Conservation (phyloP, 1,140 invertebrate species). For the Metopolophium dirhodum region DNA sequence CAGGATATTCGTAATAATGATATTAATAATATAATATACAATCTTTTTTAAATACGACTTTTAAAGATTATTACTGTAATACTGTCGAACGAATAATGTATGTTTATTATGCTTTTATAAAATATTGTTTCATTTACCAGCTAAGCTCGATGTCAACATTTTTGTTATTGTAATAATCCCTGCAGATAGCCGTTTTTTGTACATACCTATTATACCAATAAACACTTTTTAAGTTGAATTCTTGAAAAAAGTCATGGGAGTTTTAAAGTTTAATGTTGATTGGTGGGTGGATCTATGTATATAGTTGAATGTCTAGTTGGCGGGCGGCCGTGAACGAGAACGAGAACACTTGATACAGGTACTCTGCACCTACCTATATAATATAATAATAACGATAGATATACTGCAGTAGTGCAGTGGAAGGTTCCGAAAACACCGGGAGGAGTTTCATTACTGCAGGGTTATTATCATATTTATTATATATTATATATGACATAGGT, state of each 20-base stretch:
- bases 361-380: background rate
- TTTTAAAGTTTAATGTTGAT: background rate
- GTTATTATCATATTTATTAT: background rate
- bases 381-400: background rate
- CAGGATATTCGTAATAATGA: too few species aligned
- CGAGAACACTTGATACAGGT: background rate
- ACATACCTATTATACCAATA: background rate
- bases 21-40: too few species aligned
- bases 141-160: too few species aligned
- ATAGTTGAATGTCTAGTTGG: background rate
- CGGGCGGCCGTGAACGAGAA: background rate
- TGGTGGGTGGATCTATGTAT: background rate
- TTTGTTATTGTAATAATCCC: too few species aligned
- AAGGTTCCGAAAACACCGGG: conserved; percentile 7
- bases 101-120: too few species aligned
- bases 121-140: too few species aligned
- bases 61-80: too few species aligned
- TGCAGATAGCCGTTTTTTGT: background rate
- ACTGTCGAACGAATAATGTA: too few species aligned
- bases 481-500: background rate
- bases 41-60: too few species aligned
- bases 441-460: conserved; percentile 22
- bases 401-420: background rate
- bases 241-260: background rate
- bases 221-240: background rate